phyloP scores from a whole-genome alignment of 2,113 vertebrate genomes.

The Perognathus longimembris region DNA sequence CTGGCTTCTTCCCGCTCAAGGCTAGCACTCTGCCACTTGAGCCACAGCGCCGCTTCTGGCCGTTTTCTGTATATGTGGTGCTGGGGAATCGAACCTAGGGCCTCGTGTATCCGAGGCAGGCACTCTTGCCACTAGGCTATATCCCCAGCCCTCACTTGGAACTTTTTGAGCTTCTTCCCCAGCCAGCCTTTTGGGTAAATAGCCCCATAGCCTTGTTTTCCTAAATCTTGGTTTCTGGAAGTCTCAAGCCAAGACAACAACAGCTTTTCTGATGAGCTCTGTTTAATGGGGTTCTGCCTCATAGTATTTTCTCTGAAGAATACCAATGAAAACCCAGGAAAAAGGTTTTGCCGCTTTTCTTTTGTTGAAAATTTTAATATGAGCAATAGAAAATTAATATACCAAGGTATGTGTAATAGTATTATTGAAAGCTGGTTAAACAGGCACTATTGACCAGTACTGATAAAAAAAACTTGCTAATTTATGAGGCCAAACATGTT shows the following conservation, averaged over 20 bases:
- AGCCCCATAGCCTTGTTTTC: background rate
- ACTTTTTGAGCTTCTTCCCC: slow-evolving; percentile 41
- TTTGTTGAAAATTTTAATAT: slow-evolving; percentile 11
- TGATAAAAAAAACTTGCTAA: background rate
- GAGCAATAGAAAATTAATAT: background rate
- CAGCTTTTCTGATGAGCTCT: background rate
- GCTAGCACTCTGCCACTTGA: no score
- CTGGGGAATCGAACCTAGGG: no score
- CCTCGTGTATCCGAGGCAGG: no score
- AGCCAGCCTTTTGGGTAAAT: background rate
- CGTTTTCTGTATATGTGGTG: no score
- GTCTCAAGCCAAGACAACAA: background rate
- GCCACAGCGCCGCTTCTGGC: no score
- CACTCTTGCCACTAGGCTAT: no score
- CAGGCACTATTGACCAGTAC: background rate
- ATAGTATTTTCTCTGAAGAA: background rate
- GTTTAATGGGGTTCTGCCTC: background rate
- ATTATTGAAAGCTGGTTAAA: background rate
- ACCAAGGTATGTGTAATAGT: background rate
- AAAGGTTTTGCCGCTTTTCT: slow-evolving; percentile 9
- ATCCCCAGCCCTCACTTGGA: no score
- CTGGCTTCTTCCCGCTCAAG: no score
- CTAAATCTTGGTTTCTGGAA: background rate
- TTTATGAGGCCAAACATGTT: slow-evolving; percentile 12
- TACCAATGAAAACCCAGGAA: slow-evolving; percentile 42